Evolutionary conservation across 2,797 vertebrate genomes (phyloP).

Genomic region (Prunella strophiata): DNA sequence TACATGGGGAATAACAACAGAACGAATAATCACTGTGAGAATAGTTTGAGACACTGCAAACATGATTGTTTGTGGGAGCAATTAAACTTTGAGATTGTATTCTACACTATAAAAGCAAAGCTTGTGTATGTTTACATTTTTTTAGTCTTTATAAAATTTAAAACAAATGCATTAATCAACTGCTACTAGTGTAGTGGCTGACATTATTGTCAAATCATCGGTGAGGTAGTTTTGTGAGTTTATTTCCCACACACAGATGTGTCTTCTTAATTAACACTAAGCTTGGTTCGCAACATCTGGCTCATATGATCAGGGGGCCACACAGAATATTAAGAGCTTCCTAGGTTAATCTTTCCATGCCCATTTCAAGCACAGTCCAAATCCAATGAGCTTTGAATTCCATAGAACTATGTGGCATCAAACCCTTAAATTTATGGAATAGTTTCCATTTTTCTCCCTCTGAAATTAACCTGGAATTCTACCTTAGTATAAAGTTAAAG

Average conservation of each 20-base stretch:
- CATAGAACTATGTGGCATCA: neutral
- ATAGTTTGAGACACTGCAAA: conserved; percentile 33
- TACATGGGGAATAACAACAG: neutral
- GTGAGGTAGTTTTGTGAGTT: conserved; percentile 10
- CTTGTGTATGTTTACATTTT: neutral
- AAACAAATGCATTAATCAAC: conserved; percentile 51
- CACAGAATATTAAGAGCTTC: conserved; percentile 60
- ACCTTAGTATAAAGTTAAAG: conserved; percentile 20
- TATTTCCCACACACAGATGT: conserved; percentile 43
- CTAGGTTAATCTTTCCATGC: conserved; percentile 46
- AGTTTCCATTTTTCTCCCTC: neutral
- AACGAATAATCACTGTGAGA: conserved; percentile 49
- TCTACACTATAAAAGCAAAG: neutral
- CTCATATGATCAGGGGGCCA: neutral
- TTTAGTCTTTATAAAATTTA: conserved; percentile 12
- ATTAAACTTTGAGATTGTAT: conserved; percentile 30
- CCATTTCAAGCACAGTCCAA: conserved; percentile 45
- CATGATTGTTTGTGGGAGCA: neutral
- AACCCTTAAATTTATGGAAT: conserved; percentile 16
- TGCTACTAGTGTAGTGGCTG: neutral
- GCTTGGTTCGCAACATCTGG: conserved; percentile 62
- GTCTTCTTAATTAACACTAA: conserved; percentile 63
- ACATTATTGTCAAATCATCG: conserved; percentile 7
- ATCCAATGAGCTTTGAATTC: neutral
- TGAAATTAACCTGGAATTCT: conserved; percentile 44